phyloP scores from a whole-genome alignment of 2,888 invertebrate species.

The Nesidiocoris tenuis region DNA sequence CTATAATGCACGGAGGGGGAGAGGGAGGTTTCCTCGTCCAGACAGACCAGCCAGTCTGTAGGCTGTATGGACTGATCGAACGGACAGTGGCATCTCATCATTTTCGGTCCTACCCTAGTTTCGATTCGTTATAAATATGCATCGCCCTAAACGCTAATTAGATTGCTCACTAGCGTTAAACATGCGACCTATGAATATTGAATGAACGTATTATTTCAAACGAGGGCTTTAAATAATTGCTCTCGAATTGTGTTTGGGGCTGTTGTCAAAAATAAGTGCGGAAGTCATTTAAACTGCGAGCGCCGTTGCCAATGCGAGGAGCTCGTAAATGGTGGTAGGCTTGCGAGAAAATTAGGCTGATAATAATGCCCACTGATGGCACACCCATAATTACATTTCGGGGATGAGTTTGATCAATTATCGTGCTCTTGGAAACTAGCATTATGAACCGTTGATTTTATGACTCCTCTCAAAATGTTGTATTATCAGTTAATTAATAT shows the following conservation, averaged over 20 bases:
- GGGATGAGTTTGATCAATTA: too few species aligned
- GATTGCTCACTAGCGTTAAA: neutral
- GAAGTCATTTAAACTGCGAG: neutral
- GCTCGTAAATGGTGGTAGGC: neutral
- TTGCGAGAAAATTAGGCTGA: too few species aligned
- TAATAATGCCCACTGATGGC: too few species aligned
- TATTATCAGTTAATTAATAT: too few species aligned
- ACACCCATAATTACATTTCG: too few species aligned
- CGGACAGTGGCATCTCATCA: neutral
- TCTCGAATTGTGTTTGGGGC: neutral
- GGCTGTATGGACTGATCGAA: neutral
- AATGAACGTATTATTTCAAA: neutral
- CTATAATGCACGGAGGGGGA: neutral
- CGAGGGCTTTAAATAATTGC: neutral
- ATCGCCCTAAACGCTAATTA: constrained; percentile 1
- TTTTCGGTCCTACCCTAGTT: constrained; percentile 16
- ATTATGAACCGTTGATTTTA: too few species aligned
- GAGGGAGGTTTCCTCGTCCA: too few species aligned
- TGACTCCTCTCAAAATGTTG: too few species aligned
- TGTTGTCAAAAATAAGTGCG: neutral
- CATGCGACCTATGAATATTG: constrained; percentile 27
- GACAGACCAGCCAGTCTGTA: too few species aligned
- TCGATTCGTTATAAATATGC: constrained; percentile 27
- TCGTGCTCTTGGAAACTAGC: too few species aligned
- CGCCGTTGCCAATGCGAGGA: neutral